These are phyloP conservation scores for Phylloscopus whistleri DNA, from an alignment of 2,113 vertebrate genomes.

Conservation along the genomic window DNA sequence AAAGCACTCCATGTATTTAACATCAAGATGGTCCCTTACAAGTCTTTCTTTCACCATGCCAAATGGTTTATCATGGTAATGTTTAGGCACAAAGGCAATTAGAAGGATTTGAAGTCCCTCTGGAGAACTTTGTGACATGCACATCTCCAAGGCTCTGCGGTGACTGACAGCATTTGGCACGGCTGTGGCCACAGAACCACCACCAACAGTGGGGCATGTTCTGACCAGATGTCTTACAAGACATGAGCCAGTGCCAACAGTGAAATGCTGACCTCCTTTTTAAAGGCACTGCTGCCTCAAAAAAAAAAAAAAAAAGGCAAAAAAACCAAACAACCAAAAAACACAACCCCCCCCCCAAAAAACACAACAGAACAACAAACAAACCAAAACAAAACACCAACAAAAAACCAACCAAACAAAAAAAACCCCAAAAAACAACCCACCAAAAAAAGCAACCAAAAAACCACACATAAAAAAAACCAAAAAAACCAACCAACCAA, in stretches of 20 bases:
- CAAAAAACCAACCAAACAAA: background rate
- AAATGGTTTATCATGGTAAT: background rate
- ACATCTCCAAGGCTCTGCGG: background rate
- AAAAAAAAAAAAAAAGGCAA: no score
- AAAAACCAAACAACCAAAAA: no score
- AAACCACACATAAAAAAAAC: no score
- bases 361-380: no score
- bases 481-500: background rate
- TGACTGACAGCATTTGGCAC: background rate
- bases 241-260: background rate
- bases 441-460: no score
- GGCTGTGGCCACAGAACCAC: background rate
- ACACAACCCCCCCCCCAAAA: fast-evolving
- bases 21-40: background rate
- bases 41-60: background rate
- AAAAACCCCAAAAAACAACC: no score
- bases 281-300: background rate
- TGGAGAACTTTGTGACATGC: background rate
- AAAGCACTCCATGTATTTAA: background rate
- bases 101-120: background rate
- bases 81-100: background rate
- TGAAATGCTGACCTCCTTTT: background rate
- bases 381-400: no score
- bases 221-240: background rate
- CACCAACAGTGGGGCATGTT: background rate